Base-by-base conservation (phyloP, 2,113 vertebrate genomes). In the Herpetotheres cachinnans region DNA sequence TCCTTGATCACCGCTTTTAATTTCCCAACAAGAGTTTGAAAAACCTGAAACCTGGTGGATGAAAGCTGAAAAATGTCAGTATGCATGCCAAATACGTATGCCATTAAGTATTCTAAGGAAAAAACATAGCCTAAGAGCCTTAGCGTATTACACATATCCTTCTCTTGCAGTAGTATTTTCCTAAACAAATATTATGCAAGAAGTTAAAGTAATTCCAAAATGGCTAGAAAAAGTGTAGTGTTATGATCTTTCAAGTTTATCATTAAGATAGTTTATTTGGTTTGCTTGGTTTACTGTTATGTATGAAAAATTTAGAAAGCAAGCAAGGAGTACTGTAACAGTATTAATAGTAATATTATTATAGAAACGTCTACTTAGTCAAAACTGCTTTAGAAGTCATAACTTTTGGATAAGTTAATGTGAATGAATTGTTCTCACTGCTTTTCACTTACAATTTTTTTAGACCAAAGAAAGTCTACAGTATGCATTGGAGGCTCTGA, bases 381-480 rank as follows among this genome's bases (percentile, higher is more conserved):
- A 34, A 32, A 82, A 56, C 21, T 86, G 26, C 25, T 90, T 63
- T 83, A 80, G 27, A 88, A 77, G 7, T 44, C 15, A 10, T 29
- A 69, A 69, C 42, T 70, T 80, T 13, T 5, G 7, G 9, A 13
- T 52, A 63, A 78, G 16, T 55, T 87, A n/a, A 30, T 24, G 22
- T 89, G 52, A 95, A 47, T 92, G 10, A 95, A 59, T 85, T 96
- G 16, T 85, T 93, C 44, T 92, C 27, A 90, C 26, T 87, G 27
- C 5, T 63, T 89, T 94, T 71, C 24, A 34, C 17, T 81, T 71
- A 9, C 3, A 5, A 52, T 76, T 76, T 93, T 92, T 95, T 86
- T 89, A 99, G 99, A 99, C 99, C 65, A 99, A 99, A 98, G 99
- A 99, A 98, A 99, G 98, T 96, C 98, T 99, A 76, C 99, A 99